phyloP scores from a whole-genome alignment of 1,140 invertebrate genomes.

The Drosophila ananassae region DNA sequence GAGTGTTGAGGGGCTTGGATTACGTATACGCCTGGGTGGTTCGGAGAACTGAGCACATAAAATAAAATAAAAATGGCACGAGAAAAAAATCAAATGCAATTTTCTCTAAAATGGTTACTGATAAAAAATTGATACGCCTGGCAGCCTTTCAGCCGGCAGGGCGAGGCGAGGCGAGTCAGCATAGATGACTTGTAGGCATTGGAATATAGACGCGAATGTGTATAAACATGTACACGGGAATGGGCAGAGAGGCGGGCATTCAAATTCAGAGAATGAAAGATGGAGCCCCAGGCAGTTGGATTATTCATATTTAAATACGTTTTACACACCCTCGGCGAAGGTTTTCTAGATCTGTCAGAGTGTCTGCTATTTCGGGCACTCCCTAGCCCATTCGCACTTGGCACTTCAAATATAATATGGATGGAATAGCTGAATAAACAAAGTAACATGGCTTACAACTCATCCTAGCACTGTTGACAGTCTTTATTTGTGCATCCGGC shows the following conservation, averaged over 20 bases:
- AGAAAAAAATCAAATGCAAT: constrained; percentile 77
- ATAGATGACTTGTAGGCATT: constrained; percentile 13
- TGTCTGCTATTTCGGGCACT: constrained; percentile 25
- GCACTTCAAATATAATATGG: constrained; percentile 34
- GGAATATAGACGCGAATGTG: constrained; percentile 14
- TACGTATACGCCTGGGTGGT: constrained; percentile 6
- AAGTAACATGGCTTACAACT: not conserved
- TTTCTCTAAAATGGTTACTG: constrained; percentile 76
- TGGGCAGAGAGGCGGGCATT: constrained; percentile 24
- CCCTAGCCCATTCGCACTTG: constrained; percentile 10
- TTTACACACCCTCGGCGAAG: constrained; percentile 22
- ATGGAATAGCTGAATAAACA: constrained; percentile 51
- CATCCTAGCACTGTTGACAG: constrained; percentile 21
- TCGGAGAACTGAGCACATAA: constrained; percentile 11
- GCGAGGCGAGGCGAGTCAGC: not conserved
- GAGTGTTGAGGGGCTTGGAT: constrained; percentile 15
- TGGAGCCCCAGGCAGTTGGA: constrained; percentile 46
- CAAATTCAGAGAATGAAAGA: constrained; percentile 14
- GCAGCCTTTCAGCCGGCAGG: not conserved
- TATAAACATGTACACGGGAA: not conserved
- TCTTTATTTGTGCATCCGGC: constrained; percentile 20
- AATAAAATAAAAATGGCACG: constrained; percentile 14
- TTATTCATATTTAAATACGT: constrained; percentile 76
- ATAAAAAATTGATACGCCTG: constrained; percentile 74
- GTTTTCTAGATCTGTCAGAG: constrained; percentile 11